Percentiles rank a stretch among this genome's conserved stretches.
phyloP scores from a whole-genome alignment of 2,113 vertebrate genomes.

The Psilopogon haemacephalus region DNA sequence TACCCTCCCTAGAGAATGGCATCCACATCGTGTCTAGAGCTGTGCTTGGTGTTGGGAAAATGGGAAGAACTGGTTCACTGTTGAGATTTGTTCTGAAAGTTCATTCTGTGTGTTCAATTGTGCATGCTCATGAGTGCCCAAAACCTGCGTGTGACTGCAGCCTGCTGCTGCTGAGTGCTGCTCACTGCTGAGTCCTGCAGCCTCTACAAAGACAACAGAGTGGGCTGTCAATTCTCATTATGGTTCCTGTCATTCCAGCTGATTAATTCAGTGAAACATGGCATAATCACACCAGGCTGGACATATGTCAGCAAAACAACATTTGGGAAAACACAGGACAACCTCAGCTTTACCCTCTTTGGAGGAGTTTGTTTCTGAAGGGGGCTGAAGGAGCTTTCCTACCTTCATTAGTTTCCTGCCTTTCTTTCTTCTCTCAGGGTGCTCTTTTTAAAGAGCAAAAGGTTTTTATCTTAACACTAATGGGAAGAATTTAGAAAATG shows the following conservation, averaged over 20 bases:
- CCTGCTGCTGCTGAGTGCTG: neutral
- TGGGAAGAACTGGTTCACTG: neutral
- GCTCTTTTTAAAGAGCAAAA: too few species aligned
- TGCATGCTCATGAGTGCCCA: neutral
- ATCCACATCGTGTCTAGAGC: neutral
- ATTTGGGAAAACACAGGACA: slow-evolving; percentile 1
- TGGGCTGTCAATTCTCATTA: slow-evolving; percentile 45
- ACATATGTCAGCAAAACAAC: slow-evolving; percentile 26
- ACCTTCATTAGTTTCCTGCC: neutral
- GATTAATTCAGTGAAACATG: slow-evolving; percentile 56
- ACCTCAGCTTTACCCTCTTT: neutral
- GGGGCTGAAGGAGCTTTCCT: neutral
- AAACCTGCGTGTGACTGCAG: slow-evolving; percentile 7
- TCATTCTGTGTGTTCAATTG: slow-evolving; percentile 26
- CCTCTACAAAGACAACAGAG: slow-evolving; percentile 37
- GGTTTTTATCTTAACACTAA: too few species aligned
- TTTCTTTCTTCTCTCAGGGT: neutral
- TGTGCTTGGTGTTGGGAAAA: neutral
- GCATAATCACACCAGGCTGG: slow-evolving; percentile 32
- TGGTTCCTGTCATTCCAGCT: slow-evolving; percentile 32
- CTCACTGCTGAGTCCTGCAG: slow-evolving; percentile 25
- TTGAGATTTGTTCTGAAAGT: slow-evolving; percentile 18
- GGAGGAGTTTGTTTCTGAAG: neutral
- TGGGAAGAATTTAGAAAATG: neutral
- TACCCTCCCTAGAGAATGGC: neutral